These are phyloP conservation scores for Neodiprion fabricii DNA, from an alignment of 1,140 invertebrate genomes.

Conservation along the genomic window DNA sequence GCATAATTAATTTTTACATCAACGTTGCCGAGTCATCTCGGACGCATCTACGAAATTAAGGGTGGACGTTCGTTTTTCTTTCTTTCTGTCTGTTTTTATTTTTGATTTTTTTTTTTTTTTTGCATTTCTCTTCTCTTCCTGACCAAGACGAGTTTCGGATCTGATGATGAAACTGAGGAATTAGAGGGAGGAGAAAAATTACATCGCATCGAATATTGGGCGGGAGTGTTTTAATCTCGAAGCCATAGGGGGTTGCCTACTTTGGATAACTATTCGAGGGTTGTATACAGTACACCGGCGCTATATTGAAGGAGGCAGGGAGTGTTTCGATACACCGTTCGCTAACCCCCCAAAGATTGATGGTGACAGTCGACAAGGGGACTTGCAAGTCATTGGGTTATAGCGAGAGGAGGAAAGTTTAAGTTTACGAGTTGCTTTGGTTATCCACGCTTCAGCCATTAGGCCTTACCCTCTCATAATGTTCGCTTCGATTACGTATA, in stretches of 20 bases:
- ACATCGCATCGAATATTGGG: constrained; percentile 31
- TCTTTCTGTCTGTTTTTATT: constrained; percentile 7
- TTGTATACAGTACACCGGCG: neutral
- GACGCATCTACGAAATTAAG: constrained; percentile 14
- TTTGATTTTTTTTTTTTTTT: neutral
- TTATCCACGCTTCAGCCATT: constrained; percentile 1
- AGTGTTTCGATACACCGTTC: constrained; percentile 16
- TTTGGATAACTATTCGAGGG: constrained; percentile 27
- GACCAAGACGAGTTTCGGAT: too few relatives aligned
- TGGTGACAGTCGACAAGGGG: constrained; percentile 42
- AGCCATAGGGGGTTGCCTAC: constrained; percentile 18
- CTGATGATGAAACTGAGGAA: neutral
- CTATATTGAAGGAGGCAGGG: neutral
- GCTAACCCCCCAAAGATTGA: constrained; percentile 46
- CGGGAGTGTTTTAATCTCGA: constrained; percentile 38
- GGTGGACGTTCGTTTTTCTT: constrained; percentile 2
- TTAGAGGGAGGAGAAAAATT: neutral
- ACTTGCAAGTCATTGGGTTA: constrained; percentile 41
- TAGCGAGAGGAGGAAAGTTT: constrained; percentile 29
- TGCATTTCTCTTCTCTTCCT: constrained; percentile 1
- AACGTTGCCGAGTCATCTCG: constrained; percentile 16
- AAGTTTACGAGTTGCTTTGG: constrained; percentile 5
- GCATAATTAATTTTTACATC: constrained; percentile 13
- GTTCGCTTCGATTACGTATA: neutral
- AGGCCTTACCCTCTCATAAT: neutral